Percentiles rank a stretch among this genome's conserved stretches.
Evolutionary conservation across 2,113 vertebrate species (phyloP).

Genomic region (Myrmecophaga tridactyla): DNA sequence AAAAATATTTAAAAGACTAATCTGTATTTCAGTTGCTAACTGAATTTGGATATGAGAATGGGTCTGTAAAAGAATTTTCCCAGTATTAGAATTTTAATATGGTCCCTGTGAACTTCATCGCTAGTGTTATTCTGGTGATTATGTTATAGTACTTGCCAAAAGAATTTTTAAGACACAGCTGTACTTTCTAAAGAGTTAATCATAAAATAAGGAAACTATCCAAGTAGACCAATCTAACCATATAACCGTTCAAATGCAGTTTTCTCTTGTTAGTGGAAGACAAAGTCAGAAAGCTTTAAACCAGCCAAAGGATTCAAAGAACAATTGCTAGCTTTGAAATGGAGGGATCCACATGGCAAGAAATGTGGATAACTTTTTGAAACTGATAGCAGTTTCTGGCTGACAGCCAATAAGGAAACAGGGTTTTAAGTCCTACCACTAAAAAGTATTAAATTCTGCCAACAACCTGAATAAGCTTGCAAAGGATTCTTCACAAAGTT

Average conservation of each 20-base stretch:
- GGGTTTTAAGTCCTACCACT: not conserved
- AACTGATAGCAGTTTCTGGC: not conserved
- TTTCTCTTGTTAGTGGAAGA: not conserved
- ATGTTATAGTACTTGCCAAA: not conserved
- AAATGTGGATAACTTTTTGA: no score
- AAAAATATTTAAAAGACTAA: conserved; percentile 12
- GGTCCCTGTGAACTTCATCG: not conserved
- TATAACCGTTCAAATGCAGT: not conserved
- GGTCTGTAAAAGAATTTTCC: conserved; percentile 63
- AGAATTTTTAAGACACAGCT: not conserved
- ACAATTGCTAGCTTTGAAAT: not conserved
- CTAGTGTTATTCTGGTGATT: not conserved
- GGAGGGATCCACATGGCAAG: no score
- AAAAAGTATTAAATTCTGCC: not conserved
- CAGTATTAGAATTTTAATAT: not conserved
- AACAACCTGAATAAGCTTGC: not conserved
- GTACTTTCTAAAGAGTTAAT: not conserved
- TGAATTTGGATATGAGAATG: conserved; percentile 58
- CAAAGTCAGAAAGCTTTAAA: not conserved
- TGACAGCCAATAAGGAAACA: not conserved
- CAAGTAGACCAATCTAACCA: not conserved
- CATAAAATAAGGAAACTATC: not conserved
- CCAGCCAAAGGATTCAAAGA: not conserved
- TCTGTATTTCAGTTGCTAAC: conserved; percentile 63
- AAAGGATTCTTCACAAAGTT: no score